Evolutionary conservation across 2,113 vertebrate genomes (phyloP), one percentile per base, ranked within the genome.

Genomic region (Vidua chalybeata): DNA sequence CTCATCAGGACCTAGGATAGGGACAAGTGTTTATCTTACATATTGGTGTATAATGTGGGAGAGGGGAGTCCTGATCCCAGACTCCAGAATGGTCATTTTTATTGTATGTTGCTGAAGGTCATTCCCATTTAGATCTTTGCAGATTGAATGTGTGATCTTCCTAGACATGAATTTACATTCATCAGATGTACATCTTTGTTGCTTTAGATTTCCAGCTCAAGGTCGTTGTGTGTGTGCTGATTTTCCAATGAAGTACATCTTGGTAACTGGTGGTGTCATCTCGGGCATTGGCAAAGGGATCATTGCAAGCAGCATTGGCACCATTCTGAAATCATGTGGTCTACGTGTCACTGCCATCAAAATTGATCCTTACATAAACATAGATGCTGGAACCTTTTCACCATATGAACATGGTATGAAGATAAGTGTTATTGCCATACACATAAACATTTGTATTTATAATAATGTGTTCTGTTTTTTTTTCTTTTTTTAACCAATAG

Each of bases 261-360:
- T 98, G 75, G 98, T 98, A 58, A 98, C 98, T 27, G 98, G 98
- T 43, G 98, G 98, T 58, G 98, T 98, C 95, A 98, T 98, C 96
- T 98, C 98, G 0, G 98, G 98, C 94, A 98, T 98, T 64, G 98
- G 98, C n/a, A 98, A 98, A 97, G 98, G 98, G 82, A 98, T 98
- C 95, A 98, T 98, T 56, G 97, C 98, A 35, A 98, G 98, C 95
- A 98, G 98, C 90, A 98, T 98, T 73, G 98, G 98, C 58, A 98
- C 96, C 35, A 98, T 98, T 91, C 87, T 98, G 62, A 98, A 98
- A 59, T 98, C 98, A 84, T 98, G 98, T 81, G 98, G 98, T 19
- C 97, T 98, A 4, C 95, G 97, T 96, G 98, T 98, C 52, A 98
- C 98, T 76, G 98, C 98, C 73, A 98, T 98, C 97, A 98, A 98